phyloP scores from a whole-genome alignment of 1,140 invertebrate species.

The Drosophila nigromelanica region DNA sequence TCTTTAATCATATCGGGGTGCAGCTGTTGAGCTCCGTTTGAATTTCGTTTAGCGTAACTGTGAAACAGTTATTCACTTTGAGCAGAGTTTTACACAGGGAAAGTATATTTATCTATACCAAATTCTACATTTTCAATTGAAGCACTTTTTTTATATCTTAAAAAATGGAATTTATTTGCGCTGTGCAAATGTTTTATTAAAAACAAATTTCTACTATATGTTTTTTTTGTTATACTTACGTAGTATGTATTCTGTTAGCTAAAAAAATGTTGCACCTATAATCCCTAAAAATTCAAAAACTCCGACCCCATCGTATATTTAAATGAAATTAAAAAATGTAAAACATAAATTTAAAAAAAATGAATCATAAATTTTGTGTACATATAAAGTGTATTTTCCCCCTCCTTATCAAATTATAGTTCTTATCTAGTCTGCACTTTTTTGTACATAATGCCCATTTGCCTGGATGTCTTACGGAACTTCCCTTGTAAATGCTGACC shows the following conservation, averaged over 20 bases:
- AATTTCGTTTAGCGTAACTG: background rate
- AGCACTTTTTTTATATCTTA: too few species aligned
- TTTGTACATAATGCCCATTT: slow-evolving; percentile 10
- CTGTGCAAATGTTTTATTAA: too few species aligned
- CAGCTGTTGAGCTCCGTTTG: background rate
- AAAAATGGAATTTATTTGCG: too few species aligned
- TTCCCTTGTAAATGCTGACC: slow-evolving; percentile 33
- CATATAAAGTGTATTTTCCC: background rate
- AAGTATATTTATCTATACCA: too few species aligned
- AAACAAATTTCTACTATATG: too few species aligned
- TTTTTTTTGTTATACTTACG: background rate
- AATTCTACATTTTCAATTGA: too few species aligned
- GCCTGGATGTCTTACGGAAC: background rate
- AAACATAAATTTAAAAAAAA: background rate
- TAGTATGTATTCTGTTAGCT: too few species aligned
- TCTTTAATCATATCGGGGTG: background rate
- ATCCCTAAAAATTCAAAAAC: too few species aligned
- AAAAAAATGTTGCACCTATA: too few species aligned
- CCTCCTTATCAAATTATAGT: background rate
- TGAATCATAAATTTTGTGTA: background rate
- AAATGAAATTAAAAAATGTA: too few species aligned
- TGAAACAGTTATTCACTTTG: background rate
- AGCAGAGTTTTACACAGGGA: too few species aligned
- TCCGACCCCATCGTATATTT: too few species aligned
- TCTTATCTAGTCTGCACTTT: slow-evolving; percentile 15